phyloP scores from a whole-genome alignment of 2,797 vertebrate genomes.

The Uromys caudimaculatus region DNA sequence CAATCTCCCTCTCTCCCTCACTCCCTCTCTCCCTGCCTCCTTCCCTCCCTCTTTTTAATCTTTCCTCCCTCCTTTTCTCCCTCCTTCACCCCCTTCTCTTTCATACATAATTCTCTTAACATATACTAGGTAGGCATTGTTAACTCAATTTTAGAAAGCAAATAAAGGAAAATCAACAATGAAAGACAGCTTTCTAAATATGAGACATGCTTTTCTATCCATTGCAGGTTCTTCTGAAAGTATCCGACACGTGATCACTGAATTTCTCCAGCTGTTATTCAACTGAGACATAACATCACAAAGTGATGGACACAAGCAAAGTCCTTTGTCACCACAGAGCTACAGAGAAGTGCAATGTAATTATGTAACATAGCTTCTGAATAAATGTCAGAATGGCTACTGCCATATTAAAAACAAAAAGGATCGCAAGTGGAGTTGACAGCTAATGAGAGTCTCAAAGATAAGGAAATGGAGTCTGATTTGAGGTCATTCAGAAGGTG shows the following conservation, averaged over 20 bases:
- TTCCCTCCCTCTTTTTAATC: neutral
- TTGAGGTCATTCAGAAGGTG: neutral
- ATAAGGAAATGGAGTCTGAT: neutral
- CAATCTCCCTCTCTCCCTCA: neutral
- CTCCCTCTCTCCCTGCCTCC: no score
- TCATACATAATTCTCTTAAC: neutral
- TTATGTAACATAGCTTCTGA: neutral
- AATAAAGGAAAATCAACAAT: conserved; percentile 3
- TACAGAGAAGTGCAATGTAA: neutral
- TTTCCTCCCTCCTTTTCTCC: neutral
- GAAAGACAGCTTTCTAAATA: neutral
- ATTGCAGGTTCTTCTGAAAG: neutral
- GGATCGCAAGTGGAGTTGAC: neutral
- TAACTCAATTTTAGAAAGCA: conserved; percentile 10
- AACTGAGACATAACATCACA: neutral
- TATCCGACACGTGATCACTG: neutral
- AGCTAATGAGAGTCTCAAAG: neutral
- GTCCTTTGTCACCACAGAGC: neutral
- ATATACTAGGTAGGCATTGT: neutral
- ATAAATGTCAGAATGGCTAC: neutral
- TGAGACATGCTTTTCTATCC: neutral
- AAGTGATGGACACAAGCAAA: neutral
- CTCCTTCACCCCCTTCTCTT: neutral
- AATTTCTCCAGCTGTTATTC: neutral
- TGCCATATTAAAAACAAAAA: neutral